Conservation (phyloP, 1,140 invertebrate genomes). For the Diplogasteroides magnus region DNA sequence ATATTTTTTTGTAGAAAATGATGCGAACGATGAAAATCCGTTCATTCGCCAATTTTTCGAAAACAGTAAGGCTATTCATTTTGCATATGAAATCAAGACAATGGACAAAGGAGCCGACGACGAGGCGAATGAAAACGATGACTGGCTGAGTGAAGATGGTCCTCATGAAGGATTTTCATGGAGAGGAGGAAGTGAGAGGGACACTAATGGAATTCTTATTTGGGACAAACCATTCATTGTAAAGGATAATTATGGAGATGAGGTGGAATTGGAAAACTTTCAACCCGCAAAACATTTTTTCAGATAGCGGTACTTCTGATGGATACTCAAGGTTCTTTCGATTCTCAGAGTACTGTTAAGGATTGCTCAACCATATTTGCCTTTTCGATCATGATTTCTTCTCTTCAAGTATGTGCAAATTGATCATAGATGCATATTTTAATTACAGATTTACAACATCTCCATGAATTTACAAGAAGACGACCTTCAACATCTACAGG, state of each 20-base stretch:
- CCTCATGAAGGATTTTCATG: constrained; percentile 60
- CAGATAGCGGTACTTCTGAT: constrained; percentile 77
- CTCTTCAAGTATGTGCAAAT: constrained; percentile 57
- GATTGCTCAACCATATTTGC: constrained; percentile 85
- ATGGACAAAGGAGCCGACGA: too few species aligned
- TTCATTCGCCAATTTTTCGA: too few species aligned
- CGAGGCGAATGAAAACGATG: neutral
- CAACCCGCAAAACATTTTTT: neutral
- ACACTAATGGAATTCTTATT: constrained; percentile 62
- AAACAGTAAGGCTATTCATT: too few species aligned
- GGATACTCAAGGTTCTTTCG: constrained; percentile 96
- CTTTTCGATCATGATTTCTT: constrained; percentile 62
- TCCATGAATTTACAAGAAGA: constrained; percentile 63
- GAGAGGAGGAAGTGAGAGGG: constrained; percentile 60
- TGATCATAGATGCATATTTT: neutral
- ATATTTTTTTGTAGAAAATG: too few species aligned
- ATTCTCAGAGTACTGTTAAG: constrained; percentile 87
- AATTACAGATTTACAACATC: constrained; percentile 62
- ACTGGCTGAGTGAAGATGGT: constrained; percentile 41
- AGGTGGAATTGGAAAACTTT: constrained; percentile 10
- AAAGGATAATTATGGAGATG: constrained; percentile 45
- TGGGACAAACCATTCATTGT: constrained; percentile 62
- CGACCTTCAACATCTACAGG: constrained; percentile 60
- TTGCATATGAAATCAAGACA: too few species aligned
- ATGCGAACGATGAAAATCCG: too few species aligned